Percentiles rank a stretch among this genome's conserved stretches.
phyloP scores from a whole-genome alignment of 2,888 invertebrate genomes.

The Synanthedon tipuliformis region DNA sequence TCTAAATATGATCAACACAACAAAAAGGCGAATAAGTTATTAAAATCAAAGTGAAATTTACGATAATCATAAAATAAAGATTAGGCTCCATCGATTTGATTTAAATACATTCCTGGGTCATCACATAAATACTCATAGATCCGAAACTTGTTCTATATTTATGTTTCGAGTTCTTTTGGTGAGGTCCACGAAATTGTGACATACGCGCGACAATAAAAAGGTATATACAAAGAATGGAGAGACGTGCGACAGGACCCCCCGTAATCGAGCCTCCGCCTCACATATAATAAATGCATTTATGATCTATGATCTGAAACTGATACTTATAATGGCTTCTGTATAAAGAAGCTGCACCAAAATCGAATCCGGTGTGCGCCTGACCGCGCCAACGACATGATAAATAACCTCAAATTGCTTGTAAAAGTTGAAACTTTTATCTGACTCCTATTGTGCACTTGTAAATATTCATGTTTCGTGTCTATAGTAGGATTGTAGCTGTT shows the following conservation, averaged over 20 bases:
- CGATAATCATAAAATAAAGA: slow-evolving; percentile 61
- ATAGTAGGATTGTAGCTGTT: too few relatives aligned
- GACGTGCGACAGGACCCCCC: slow-evolving; percentile 57
- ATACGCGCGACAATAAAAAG: slow-evolving; percentile 55
- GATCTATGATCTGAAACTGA: slow-evolving; percentile 70
- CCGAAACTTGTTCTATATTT: slow-evolving; percentile 45
- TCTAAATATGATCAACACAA: slow-evolving; percentile 28
- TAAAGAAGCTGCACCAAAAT: slow-evolving; percentile 59
- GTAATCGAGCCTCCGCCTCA: slow-evolving; percentile 37
- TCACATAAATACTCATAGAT: slow-evolving; percentile 43
- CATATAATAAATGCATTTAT: slow-evolving; percentile 61
- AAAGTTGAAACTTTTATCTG: slow-evolving; percentile 59
- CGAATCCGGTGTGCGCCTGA: slow-evolving; percentile 30
- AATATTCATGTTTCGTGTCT: slow-evolving; percentile 56
- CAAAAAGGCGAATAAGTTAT: slow-evolving; percentile 56
- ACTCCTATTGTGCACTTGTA: slow-evolving; percentile 50
- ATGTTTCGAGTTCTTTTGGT: slow-evolving; percentile 35
- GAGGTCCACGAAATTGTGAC: slow-evolving; percentile 54
- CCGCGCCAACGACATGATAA: slow-evolving; percentile 45
- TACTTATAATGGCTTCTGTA: slow-evolving; percentile 70
- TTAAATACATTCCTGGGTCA: slow-evolving; percentile 44
- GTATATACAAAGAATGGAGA: slow-evolving; percentile 43
- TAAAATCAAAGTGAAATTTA: slow-evolving; percentile 64
- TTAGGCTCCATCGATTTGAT: slow-evolving; percentile 50
- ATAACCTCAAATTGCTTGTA: slow-evolving; percentile 66